Base-by-base conservation (phyloP, 2,113 vertebrate species). In the Bothrops jararaca region DNA sequence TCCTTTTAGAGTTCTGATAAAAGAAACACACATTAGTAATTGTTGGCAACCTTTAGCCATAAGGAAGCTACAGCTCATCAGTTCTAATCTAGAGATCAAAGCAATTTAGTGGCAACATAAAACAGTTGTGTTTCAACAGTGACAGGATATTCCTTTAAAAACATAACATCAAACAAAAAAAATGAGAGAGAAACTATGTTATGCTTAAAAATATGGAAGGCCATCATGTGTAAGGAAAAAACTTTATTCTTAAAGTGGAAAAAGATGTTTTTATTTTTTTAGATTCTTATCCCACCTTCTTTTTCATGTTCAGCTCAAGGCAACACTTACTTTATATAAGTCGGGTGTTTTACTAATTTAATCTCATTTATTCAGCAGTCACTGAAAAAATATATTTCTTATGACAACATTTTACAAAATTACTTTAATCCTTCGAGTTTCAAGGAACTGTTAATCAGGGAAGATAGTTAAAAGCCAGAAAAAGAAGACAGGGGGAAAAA, bases 1-100 rank as follows among this genome's bases (percentile, higher is more conserved):
- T 91, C 0, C 24, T 93, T 94, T 93, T 87, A 6, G 3, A 86
- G 48, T 89, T 86, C 85, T 69, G 92, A 34, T 42, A 2, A 42
- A 1, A 0, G 91, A 89, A 93, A 50, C 91, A 34, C 9, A 88
- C 64, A 56, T 91, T 94, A 0, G 0, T 69, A 92, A 85, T 64
- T 96, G 91, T 96, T 97, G 97, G 97, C 97, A 97, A 88, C 92
- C 92, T 1, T 60, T 85, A 93, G 94, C 88, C 8, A 92, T 69
- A 91, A 96, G 97, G 97, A 97, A 96, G 88, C 95, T 45, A 89
- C 80, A 86, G 29, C 96, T 96, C 96, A 92, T 94, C 94, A 90
- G 89, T 58, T 96, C 95, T 95, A 95, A 94, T 94, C 93, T 96
- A 94, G 92, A 96, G 95, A 97, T 97, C 97, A 97, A 97, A 97